Conservation (phyloP, 2,888 invertebrate genomes). For the Drosophila gaucha region DNA sequence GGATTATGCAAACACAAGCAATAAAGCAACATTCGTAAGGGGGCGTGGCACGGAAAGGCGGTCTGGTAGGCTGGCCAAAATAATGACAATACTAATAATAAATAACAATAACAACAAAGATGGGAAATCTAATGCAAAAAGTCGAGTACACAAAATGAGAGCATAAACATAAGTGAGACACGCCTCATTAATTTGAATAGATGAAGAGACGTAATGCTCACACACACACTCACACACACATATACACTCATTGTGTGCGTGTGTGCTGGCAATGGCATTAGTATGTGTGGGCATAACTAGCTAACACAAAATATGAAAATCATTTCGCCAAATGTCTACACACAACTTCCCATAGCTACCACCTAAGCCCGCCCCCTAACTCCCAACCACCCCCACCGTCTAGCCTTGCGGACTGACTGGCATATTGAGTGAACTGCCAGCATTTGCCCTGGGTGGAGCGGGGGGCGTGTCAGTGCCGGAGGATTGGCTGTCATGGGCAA, state of each 20-base stretch:
- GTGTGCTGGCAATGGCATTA: no score
- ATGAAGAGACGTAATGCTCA: conserved; percentile 25
- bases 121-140: conserved; percentile 26
- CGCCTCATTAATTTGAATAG: conserved; percentile 73
- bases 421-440: conserved; percentile 66
- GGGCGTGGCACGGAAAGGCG: conserved; percentile 13
- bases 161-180: conserved; percentile 61
- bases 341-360: background rate
- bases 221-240: background rate
- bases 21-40: conserved; percentile 10
- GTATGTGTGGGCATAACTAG: conserved; percentile 59
- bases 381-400: conserved; percentile 10
- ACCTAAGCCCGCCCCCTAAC: background rate
- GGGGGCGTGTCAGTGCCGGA: conserved; percentile 39
- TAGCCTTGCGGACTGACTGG: conserved; percentile 67
- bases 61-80: background rate
- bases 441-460: background rate
- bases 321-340: conserved; percentile 59
- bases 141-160: conserved; percentile 32
- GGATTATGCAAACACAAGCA: conserved; percentile 31
- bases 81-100: conserved; percentile 28
- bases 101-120: conserved; percentile 47
- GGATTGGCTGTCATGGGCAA: conserved; percentile 53
- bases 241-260: background rate
- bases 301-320: conserved; percentile 70